Evolutionary conservation across 2,888 invertebrate species (phyloP).

Genomic region (Marronus borbonicus): DNA sequence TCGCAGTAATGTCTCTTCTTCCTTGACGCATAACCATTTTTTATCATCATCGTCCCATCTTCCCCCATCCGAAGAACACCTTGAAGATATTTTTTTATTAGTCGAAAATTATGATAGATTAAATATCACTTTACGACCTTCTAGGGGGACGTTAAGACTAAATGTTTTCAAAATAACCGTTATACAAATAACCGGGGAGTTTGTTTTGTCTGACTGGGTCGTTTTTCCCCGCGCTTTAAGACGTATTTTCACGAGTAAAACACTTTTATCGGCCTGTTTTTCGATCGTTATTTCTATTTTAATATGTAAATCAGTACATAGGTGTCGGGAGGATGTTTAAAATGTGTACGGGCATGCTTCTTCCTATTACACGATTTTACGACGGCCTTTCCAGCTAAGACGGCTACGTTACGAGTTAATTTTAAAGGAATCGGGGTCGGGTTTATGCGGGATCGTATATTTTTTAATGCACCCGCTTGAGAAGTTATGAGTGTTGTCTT

Average conservation of each 20-base stretch:
- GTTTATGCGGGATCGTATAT: constrained; percentile 41
- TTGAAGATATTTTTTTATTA: constrained; percentile 26
- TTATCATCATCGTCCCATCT: neutral
- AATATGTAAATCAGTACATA: constrained; percentile 30
- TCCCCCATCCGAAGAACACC: constrained; percentile 11
- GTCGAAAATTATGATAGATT: constrained; percentile 52
- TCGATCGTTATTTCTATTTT: constrained; percentile 26
- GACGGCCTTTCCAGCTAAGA: constrained; percentile 19
- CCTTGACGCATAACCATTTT: neutral
- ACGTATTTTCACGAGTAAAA: constrained; percentile 38
- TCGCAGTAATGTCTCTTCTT: neutral
- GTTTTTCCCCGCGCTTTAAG: constrained; percentile 21
- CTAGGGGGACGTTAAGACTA: constrained; percentile 21
- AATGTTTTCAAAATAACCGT: constrained; percentile 45
- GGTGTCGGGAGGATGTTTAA: constrained; percentile 15
- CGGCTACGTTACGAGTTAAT: constrained; percentile 19
- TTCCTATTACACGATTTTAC: constrained; percentile 37
- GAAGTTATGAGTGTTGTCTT: constrained; percentile 40
- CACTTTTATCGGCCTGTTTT: constrained; percentile 39
- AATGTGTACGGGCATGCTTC: constrained; percentile 16
- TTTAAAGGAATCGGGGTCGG: constrained; percentile 34
- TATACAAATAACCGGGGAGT: constrained; percentile 34
- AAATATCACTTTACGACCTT: constrained; percentile 52
- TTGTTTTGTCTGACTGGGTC: constrained; percentile 42
- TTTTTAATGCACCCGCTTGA: constrained; percentile 33